Conservation (phyloP, 2,888 invertebrate genomes). For the Portevinia maculata region DNA sequence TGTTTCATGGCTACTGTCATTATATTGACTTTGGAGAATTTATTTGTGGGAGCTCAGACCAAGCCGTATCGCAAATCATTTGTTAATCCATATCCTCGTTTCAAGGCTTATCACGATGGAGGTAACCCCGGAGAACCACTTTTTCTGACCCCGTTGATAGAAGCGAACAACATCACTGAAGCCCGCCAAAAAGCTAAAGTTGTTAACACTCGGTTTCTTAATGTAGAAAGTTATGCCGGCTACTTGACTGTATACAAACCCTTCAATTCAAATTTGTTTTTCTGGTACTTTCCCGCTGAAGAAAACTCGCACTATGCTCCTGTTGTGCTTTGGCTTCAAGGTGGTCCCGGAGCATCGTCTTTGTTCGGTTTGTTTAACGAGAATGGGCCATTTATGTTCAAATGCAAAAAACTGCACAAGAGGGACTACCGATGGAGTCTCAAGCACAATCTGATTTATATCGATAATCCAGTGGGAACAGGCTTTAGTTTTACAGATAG, state of each 20-base stretch:
- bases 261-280: constrained; percentile 92
- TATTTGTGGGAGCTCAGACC: not conserved
- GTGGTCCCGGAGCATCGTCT: constrained; percentile 92
- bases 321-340: constrained; percentile 92
- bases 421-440: constrained; percentile 91
- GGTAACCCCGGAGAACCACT: constrained; percentile 83
- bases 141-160: constrained; percentile 79
- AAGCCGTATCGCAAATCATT: constrained; percentile 78
- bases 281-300: constrained; percentile 95
- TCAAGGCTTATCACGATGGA: constrained; percentile 77
- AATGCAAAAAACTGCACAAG: constrained; percentile 82
- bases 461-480: constrained; percentile 96
- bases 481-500: constrained; percentile 94
- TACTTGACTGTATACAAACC: constrained; percentile 92
- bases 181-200: constrained; percentile 81
- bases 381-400: constrained; percentile 89
- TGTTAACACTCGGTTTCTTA: constrained; percentile 79
- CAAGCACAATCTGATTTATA: constrained; percentile 91
- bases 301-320: constrained; percentile 85
- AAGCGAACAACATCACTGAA: constrained; percentile 80
- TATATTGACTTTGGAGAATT: not conserved
- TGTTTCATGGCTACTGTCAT: not conserved
- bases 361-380: constrained; percentile 92
- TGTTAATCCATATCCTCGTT: constrained; percentile 82
- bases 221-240: constrained; percentile 84